A percentile compares a stretch with the other conserved stretches of the same genome.
These are phyloP conservation scores for Chaenogobius annularis DNA, from an alignment of 2,113 vertebrate species.

Conservation along the genomic window DNA sequence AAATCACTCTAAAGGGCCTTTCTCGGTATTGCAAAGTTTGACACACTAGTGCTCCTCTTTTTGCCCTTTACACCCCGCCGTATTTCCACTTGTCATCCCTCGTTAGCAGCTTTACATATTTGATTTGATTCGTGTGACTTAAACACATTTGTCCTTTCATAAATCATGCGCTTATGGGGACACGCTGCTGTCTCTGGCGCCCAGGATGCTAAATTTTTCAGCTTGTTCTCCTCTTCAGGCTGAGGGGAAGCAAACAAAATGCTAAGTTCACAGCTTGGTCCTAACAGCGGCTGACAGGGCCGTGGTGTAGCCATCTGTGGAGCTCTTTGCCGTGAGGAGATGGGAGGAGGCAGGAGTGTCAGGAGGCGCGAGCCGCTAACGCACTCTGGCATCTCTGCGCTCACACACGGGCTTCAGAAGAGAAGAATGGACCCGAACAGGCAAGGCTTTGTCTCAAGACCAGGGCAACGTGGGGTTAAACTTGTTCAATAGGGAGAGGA, in stretches of 20 bases:
- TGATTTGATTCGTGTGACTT: constrained; percentile 33
- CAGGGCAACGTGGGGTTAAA: neutral
- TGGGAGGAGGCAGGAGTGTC: constrained; percentile 12
- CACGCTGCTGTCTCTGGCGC: constrained; percentile 8
- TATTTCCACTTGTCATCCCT: constrained; percentile 27
- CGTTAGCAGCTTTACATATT: constrained; percentile 15
- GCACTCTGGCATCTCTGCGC: neutral
- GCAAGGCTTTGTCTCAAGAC: neutral
- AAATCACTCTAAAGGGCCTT: no score
- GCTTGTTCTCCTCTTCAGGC: neutral
- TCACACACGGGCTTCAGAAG: neutral
- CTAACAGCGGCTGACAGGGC: constrained; percentile 19
- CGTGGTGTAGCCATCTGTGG: constrained; percentile 2
- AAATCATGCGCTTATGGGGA: constrained; percentile 24
- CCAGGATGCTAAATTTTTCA: constrained; percentile 30
- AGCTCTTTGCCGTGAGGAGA: constrained; percentile 10
- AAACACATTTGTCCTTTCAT: constrained; percentile 43
- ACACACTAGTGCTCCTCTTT: neutral
- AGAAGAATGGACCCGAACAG: neutral
- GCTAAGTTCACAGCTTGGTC: constrained; percentile 19
- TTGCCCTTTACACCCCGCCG: constrained; percentile 11
- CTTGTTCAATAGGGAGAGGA: no score
- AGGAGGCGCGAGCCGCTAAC: neutral
- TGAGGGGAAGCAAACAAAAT: constrained; percentile 31
- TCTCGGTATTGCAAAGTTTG: no score